These are phyloP conservation scores for Todiramphus saurophagus DNA, from an alignment of 2,113 vertebrate genomes.

Conservation along the genomic window DNA sequence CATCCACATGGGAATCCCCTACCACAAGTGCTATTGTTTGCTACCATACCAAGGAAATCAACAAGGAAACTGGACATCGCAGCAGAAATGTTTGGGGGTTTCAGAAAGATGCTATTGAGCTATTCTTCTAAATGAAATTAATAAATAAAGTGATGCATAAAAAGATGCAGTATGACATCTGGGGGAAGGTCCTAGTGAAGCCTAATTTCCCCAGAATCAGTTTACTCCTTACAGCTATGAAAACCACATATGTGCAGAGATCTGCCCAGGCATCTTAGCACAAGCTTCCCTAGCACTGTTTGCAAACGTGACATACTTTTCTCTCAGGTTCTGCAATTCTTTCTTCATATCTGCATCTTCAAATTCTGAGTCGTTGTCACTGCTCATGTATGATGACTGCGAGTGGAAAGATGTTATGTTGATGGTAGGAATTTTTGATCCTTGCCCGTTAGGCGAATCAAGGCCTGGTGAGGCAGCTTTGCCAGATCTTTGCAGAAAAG, in stretches of 20 bases:
- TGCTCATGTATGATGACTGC: constrained; percentile 91
- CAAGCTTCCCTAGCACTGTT: background rate
- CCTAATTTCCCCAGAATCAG: background rate
- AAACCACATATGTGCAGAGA: background rate
- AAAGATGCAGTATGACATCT: background rate
- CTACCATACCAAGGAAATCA: background rate
- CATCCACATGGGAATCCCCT: background rate
- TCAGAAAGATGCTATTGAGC: background rate
- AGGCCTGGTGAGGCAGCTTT: constrained; percentile 82
- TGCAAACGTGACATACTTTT: constrained; percentile 82
- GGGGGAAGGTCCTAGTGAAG: background rate
- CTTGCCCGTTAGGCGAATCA: constrained; percentile 79
- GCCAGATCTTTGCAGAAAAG: constrained; percentile 88
- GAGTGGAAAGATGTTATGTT: constrained; percentile 83
- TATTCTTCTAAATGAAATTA: background rate
- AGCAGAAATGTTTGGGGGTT: background rate
- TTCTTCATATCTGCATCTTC: constrained; percentile 93
- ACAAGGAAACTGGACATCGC: rapidly evolving
- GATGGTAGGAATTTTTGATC: constrained; percentile 81
- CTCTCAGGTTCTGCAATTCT: constrained; percentile 90
- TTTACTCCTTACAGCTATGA: background rate
- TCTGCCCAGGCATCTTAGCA: background rate
- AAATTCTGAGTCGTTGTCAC: constrained; percentile 96
- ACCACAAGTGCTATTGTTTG: background rate
- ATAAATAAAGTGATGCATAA: background rate